A percentile compares a stretch with the other conserved stretches of the same genome.
Evolutionary conservation across 2,797 vertebrate species (phyloP).

Genomic region (Rhinichthys osculus): DNA sequence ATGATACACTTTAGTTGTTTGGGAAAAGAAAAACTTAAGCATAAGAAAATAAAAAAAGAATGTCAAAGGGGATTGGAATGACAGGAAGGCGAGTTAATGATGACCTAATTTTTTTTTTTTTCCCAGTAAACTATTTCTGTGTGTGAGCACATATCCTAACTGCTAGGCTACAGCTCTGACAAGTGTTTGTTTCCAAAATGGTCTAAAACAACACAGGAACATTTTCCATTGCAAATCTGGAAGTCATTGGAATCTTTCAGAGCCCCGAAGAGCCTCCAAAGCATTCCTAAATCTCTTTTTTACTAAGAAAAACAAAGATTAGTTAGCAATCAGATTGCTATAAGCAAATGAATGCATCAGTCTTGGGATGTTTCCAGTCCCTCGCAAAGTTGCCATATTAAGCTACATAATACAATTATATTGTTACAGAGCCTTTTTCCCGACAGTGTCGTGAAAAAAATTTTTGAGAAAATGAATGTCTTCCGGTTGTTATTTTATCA

Average conservation of each 20-base stretch:
- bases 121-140: not conserved
- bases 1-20: not conserved
- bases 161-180: slow-evolving; percentile 11
- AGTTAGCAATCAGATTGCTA: slow-evolving; percentile 38
- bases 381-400: slow-evolving; percentile 41
- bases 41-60: not conserved
- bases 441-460: not conserved
- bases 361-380: slow-evolving; percentile 29
- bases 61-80: not conserved
- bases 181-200: slow-evolving; percentile 37
- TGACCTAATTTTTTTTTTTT: not conserved
- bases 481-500: slow-evolving; percentile 8
- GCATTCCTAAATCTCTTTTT: slow-evolving; percentile 27
- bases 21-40: not conserved
- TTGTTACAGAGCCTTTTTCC: slow-evolving; percentile 9
- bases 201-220: not conserved
- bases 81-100: not conserved
- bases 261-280: slow-evolving; percentile 7
- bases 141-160: slow-evolving; percentile 8
- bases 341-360: slow-evolving; percentile 42
- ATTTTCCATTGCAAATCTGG: slow-evolving; percentile 54
- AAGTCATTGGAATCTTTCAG: slow-evolving; percentile 38
- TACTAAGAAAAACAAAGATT: slow-evolving; percentile 52
- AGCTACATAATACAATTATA: slow-evolving; percentile 43
- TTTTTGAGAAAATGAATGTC: not conserved